Percentiles rank a stretch among this genome's conserved stretches.
Conservation (phyloP, 1,140 invertebrate genomes). For the Nymphalis io region DNA sequence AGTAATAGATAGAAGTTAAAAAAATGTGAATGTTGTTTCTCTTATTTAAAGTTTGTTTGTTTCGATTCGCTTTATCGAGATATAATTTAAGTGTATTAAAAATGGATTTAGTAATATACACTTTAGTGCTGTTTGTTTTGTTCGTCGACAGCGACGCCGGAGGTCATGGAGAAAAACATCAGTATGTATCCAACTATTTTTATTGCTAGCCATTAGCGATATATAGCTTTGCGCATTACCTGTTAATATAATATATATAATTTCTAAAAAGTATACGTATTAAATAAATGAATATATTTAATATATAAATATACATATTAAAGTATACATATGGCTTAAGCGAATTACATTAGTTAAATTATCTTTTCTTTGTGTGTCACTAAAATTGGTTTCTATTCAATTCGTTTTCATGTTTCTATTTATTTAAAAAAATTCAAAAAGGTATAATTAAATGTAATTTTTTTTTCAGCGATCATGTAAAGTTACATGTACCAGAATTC, state of each 20-base stretch:
- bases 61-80: slow-evolving; percentile 4
- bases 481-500: slow-evolving; percentile 81
- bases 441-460: neutral
- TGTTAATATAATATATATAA: neutral
- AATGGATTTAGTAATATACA: slow-evolving; percentile 63
- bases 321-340: neutral
- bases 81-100: slow-evolving; percentile 16
- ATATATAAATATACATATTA: too few species aligned
- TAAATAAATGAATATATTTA: too few species aligned
- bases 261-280: neutral
- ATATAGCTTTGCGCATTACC: neutral
- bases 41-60: slow-evolving; percentile 33
- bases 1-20: slow-evolving; percentile 13
- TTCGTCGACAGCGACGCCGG: slow-evolving; percentile 58
- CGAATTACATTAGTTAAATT: neutral
- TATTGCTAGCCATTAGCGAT: neutral
- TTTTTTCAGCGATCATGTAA: slow-evolving; percentile 79
- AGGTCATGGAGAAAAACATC: slow-evolving; percentile 68
- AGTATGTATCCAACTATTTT: slow-evolving; percentile 49
- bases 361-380: neutral
- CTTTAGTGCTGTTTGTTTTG: slow-evolving; percentile 58
- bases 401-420: neutral
- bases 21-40: slow-evolving; percentile 61
- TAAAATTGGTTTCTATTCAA: neutral
- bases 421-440: neutral